These are phyloP conservation scores for Decapterus maruadsi DNA, from an alignment of 2,797 vertebrate species.

Conservation along the genomic window DNA sequence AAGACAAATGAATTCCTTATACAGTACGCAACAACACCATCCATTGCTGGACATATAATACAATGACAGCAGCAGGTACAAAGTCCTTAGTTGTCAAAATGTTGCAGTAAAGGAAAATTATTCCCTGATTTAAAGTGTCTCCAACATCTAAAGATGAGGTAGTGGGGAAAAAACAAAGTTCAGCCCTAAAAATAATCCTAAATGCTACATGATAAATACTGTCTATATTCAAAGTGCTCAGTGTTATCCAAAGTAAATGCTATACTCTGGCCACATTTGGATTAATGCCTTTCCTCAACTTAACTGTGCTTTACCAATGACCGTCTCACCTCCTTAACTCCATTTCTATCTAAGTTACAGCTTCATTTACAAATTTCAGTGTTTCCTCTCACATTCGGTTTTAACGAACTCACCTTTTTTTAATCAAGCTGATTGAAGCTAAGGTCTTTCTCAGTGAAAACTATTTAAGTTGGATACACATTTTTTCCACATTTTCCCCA, in stretches of 20 bases:
- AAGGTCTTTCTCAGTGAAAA: conserved; percentile 53
- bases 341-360: conserved; percentile 30
- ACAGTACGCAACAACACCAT: conserved; percentile 3
- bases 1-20: conserved; percentile 38
- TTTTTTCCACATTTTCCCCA: conserved; percentile 32
- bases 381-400: conserved; percentile 33
- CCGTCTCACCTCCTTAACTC: conserved; percentile 25
- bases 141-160: too few species aligned
- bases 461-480: conserved; percentile 72
- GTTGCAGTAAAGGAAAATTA: conserved; percentile 7
- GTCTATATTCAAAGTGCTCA: conserved; percentile 7
- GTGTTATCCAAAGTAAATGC: conserved; percentile 4
- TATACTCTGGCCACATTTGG: background rate
- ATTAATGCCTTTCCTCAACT: conserved; percentile 16
- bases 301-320: conserved; percentile 29
- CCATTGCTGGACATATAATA: conserved; percentile 21
- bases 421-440: conserved; percentile 19
- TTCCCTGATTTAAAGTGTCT: too few species aligned
- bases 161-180: too few species aligned
- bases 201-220: background rate
- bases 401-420: conserved; percentile 25
- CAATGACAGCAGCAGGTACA: conserved; percentile 4
- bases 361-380: conserved; percentile 30
- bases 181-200: too few species aligned
- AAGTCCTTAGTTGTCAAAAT: conserved; percentile 18